A percentile compares a stretch with the other conserved stretches of the same genome.
These are phyloP conservation scores for Atlantisia rogersi DNA, from an alignment of 2,113 vertebrate genomes.

Conservation along the genomic window DNA sequence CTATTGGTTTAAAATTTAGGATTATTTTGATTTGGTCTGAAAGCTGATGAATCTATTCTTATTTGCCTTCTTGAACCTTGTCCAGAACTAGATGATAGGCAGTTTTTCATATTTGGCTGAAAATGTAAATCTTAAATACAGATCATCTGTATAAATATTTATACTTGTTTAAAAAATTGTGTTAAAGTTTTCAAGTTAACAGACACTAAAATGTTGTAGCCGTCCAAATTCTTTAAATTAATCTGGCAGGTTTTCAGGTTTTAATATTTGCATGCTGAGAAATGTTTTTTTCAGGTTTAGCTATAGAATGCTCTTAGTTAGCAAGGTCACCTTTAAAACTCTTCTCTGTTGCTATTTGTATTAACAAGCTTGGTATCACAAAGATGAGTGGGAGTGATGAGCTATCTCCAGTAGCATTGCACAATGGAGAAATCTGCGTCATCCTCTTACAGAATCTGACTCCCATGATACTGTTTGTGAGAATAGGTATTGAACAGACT, in stretches of 20 bases:
- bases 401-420: background rate
- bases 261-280: background rate
- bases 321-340: background rate
- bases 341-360: background rate
- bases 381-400: background rate
- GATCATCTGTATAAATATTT: conserved; percentile 1
- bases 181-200: background rate
- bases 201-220: background rate
- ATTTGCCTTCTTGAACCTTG: background rate
- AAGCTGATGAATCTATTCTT: conserved; percentile 16
- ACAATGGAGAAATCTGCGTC: background rate
- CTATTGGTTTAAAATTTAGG: background rate
- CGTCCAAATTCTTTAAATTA: background rate
- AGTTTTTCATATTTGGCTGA: background rate
- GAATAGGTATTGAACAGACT: accelerated
- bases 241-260: background rate
- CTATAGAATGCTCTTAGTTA: background rate
- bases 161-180: background rate
- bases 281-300: background rate
- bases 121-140: background rate
- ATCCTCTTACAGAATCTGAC: background rate
- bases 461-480: accelerated
- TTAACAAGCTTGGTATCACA: background rate
- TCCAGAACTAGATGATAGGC: background rate
- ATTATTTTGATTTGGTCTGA: background rate